Evolutionary conservation across 1,140 invertebrate species (phyloP), one percentile per base, ranked within the genome.

Genomic region (Pentalonia nigronervosa): DNA sequence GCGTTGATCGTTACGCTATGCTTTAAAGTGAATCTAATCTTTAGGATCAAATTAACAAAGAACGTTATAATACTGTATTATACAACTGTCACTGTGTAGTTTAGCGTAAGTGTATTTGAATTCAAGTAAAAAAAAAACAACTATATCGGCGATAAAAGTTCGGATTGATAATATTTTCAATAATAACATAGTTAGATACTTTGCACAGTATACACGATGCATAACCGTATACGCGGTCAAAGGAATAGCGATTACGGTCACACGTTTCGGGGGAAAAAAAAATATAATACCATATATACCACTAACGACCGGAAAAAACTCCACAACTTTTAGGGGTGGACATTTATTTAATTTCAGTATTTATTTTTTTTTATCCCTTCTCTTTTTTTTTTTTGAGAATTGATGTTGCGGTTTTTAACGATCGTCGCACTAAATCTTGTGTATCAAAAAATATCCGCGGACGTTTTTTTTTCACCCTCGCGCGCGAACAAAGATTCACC

Each of bases 311-410:
- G 91, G 47, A 50, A 91, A 92, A 93, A 84, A 50, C 53, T 47
- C 91, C 81, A 84, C 91, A 93, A 93, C 76, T 93, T 93, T 84
- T 92, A 56, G 48, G 91, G 91, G 81, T 93, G 91, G 76, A 93
- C 91, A 93, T 93, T 93, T 93, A 93, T 93, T 93, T 93, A 93
- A 93, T 93, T 93, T 93, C 91, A 17, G 91, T 93, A 86, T 93
- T 30, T 48, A 56, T 84, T 93, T 93, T 53, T 83, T 67, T 76
- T 47, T 23, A n/a, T 7, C 36, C 56, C 90, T n/a, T 76, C 34
- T 30, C 23, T 92, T 92, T 81, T 50, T 83, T 50, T 86, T 83
- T 83, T 84, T 93, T 8, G 76, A 93, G 91, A 93, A 93, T 93
- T 93, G 91, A 93, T 93, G 91, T 93, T 93, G 81, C 36, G 91